Base-by-base conservation (phyloP, 2,888 invertebrate species). In the Euplexia lucipara region DNA sequence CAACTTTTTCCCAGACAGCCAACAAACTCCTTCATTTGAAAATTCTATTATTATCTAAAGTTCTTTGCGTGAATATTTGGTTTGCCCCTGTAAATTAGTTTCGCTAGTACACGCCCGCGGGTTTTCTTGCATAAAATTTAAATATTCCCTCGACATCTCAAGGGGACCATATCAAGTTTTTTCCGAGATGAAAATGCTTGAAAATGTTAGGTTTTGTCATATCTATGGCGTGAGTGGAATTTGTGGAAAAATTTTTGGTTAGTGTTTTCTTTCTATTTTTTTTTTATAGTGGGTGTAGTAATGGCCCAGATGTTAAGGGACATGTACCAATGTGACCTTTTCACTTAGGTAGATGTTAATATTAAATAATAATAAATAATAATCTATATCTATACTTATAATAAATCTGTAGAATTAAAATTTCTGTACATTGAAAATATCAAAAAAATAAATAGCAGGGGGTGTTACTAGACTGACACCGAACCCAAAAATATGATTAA, bases 41-140 rank as follows among this genome's bases (percentile, higher is more conserved):
- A 45, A 41, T 18, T 45, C 44, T 57, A 53, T 59, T 59, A 54
- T 34, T 30, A 60, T 48, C 20, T n/a, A 44, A 56, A 34, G 61
- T 69, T 47, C 45, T 16, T 44, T 54, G 18, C 41, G 30, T 6
- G 42, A 57, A 56, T 22, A 32, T 62, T 58, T 53, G 65, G 51
- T 37, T 35, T 45, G 52, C 37, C 58, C 51, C 45, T 48, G 39
- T 39, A 54, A 67, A 77, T 68, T 53, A 49, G 53, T 68, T 72
- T 72, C 18, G 42, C 59, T 60, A 57, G 63, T 47, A 62, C 35
- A 54, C 22, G 52, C 78, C 58, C 14, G 59, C 45, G 59, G 59
- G 48, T 73, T 64, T 12, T 45, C 57, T 68, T 72, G 63, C 60
- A 75, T 73, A 68, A 78, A 72, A 78, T 68, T 78, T 64, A 48